Evolutionary conservation across 2,888 invertebrate genomes (phyloP), one percentile per base, ranked within the genome.

Genomic region (Eupithecia inturbata): DNA sequence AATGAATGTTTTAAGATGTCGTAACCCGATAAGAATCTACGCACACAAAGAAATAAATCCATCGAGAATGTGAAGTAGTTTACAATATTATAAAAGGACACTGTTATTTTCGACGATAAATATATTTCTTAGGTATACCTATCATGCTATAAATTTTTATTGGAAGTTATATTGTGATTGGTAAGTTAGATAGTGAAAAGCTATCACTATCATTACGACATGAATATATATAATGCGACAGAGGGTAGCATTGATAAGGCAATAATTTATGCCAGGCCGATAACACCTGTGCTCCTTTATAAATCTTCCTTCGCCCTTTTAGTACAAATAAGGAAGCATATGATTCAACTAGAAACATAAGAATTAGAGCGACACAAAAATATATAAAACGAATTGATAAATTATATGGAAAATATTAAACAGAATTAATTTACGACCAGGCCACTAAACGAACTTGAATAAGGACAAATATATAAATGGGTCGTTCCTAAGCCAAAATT

Each of bases 201-300:
- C 84, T 85, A 82, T 82, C 75, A 79, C 79, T 78, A 80, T 77
- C 76, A 71, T 74, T 74, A 71, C 74, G 78, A 78, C 82, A 79
- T 64, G 63, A 36, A 64, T 57, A 33, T 12, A 10, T 33, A 64
- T 77, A 73, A 26, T 66, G 62, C 19, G 71, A 63, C 49, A 69
- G 66, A 72, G 74, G 68, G 77, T 79, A 79, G 78, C 75, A 80
- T 81, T 82, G 87, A 88, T 90, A 88, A 84, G 79, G 82, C 80
- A 84, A 83, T 87, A 85, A 87, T 82, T 87, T 87, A 89, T 86
- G 85, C 81, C 77, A 75, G 71, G 68, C 68, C 82, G 92, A 91
- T 92, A 92, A 88, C 88, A 85, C 84, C 82, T 82, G 82, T 83
- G 84, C 83, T 87, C 87, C 85, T 81, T 77, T 83, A 89, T 91